Evolutionary conservation across 2,888 invertebrate genomes (phyloP).

Genomic region (Erpobdella octoculata): DNA sequence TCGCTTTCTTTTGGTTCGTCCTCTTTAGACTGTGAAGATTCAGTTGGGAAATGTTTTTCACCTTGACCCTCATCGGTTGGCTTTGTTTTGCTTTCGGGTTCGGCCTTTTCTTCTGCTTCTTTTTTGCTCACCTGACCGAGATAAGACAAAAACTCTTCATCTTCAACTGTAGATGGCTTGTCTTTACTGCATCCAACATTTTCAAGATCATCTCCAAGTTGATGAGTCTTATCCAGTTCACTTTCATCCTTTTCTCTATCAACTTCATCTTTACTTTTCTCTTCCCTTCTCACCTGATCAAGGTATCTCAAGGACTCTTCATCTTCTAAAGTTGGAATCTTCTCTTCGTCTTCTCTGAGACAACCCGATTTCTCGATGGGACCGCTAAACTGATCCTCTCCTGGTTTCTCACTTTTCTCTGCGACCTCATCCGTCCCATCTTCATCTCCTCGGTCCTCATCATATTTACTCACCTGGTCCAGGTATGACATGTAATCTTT

Average conservation of each 20-base stretch:
- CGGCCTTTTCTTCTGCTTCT: no score
- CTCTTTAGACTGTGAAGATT: no score
- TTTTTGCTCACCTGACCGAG: not conserved
- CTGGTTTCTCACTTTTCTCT: not conserved
- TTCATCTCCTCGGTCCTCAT: not conserved
- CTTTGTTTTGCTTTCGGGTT: no score
- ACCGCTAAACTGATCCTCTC: no score
- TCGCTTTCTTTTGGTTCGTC: no score
- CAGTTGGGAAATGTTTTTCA: no score
- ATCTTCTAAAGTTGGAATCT: not conserved
- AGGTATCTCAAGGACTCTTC: not conserved
- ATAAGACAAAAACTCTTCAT: constrained; percentile 4
- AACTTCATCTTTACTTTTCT: not conserved
- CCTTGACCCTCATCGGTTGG: no score
- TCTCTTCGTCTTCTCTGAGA: not conserved
- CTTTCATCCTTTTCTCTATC: not conserved
- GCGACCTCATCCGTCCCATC: not conserved
- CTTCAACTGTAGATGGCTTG: not conserved
- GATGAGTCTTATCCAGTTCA: no score
- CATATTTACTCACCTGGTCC: not conserved
- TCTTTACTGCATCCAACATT: not conserved
- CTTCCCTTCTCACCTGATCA: not conserved
- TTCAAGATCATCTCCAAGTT: not conserved
- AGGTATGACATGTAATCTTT: not conserved
- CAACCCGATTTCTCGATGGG: no score